Evolutionary conservation across 2,113 vertebrate species (phyloP).

Genomic region (Chionomys nivalis): DNA sequence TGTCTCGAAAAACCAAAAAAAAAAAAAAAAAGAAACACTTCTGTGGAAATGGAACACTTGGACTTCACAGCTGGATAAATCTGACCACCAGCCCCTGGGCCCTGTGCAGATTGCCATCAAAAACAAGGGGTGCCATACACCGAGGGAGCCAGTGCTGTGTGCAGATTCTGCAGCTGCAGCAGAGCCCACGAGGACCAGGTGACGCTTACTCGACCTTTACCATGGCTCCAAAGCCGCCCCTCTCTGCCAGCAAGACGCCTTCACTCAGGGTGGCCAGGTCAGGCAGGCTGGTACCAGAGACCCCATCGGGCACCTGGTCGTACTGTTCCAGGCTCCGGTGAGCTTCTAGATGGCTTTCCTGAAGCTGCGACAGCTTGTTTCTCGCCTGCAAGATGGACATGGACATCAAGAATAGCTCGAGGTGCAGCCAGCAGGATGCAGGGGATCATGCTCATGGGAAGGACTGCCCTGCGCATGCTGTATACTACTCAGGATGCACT

Average conservation of each 20-base stretch:
- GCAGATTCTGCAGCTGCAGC: not conserved
- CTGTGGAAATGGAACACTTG: not conserved
- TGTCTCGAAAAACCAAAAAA: no score
- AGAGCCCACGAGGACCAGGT: not conserved
- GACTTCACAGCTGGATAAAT: not conserved
- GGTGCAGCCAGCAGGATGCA: not conserved
- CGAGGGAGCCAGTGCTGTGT: not conserved
- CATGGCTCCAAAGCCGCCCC: conserved; percentile 88
- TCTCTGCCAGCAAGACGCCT: conserved; percentile 90
- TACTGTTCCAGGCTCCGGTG: conserved; percentile 92
- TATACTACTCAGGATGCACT: not conserved
- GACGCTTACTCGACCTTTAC: conserved; percentile 83
- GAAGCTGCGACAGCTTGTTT: conserved; percentile 94
- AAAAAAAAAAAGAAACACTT: no score
- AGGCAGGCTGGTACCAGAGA: conserved; percentile 92
- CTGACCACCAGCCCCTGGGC: not conserved
- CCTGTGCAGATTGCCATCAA: not conserved
- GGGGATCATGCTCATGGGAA: not conserved
- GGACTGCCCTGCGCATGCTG: not conserved
- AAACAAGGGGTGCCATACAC: not conserved
- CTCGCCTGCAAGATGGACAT: conserved; percentile 88
- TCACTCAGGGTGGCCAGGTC: conserved; percentile 94
- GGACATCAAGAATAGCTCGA: accelerated
- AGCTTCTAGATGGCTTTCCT: conserved; percentile 94
- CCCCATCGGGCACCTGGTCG: conserved; percentile 91